Evolutionary conservation across 2,113 vertebrate species (phyloP).

Genomic region (Sinosuthora webbiana): DNA sequence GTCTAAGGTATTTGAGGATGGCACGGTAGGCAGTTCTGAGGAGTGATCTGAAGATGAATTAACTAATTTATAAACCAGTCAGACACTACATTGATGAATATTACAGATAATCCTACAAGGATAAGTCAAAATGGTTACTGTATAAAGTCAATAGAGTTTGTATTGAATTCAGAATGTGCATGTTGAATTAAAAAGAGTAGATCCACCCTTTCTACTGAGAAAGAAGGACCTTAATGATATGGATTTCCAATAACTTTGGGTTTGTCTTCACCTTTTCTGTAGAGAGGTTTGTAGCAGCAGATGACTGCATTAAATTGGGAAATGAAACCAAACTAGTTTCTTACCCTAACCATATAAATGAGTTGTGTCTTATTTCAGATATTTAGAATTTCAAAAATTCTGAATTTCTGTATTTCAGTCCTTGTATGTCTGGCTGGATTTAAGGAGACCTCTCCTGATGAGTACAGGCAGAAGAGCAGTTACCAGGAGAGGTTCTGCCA

Average conservation of each 20-base stretch:
- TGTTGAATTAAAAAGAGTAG: neutral
- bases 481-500: neutral
- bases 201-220: neutral
- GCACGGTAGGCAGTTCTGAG: neutral
- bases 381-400: neutral
- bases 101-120: neutral
- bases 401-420: too few species aligned
- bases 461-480: rapidly evolving
- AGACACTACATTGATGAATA: neutral
- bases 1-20: neutral
- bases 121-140: neutral
- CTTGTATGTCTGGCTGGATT: neutral
- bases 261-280: neutral
- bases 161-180: neutral
- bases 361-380: neutral
- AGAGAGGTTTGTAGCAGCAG: neutral
- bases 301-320: neutral
- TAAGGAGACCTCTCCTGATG: too few species aligned
- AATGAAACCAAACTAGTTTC: neutral
- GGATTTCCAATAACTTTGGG: neutral
- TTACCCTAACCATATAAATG: neutral
- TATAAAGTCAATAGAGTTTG: neutral
- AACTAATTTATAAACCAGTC: neutral
- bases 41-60: neutral
- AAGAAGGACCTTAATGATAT: neutral